Evolutionary conservation across 2,888 invertebrate species (phyloP), one percentile per base, ranked within the genome.

Genomic region (Quadroppia sp.): DNA sequence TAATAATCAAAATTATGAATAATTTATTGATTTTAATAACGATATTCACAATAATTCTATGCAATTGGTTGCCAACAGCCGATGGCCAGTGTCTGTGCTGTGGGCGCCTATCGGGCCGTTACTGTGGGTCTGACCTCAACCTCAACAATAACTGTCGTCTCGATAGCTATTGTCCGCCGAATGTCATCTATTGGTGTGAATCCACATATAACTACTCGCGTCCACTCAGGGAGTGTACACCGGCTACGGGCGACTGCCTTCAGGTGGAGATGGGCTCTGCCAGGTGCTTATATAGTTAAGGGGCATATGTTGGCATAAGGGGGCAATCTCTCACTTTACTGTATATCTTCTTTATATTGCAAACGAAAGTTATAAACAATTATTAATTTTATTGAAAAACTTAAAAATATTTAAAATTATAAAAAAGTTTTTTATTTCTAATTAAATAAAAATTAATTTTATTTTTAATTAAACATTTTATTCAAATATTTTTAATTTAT

Each of bases 101-200:
- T 64, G 2, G 30, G 1, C 64, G 36, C 36, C 4, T 36, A 3
- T 32, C 36, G 9, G 64, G 64, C 64, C 17, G 36, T 36, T 64
- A 64, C n/a, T 64, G 64, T 13, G 64, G 64, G 1, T 17, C 15
- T 15, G 17, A 32, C 20, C 20, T 64, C 4, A 64, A 64, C 40
- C 13, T 11, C 15, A 20, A 32, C 7, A 64, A 64, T 9, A 11
- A n/a, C 20, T 64, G 64, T 20, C 1, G n/a, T 20, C 6, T 2
- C 17, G 1, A 64, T 20, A 64, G 40, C 20, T 20, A 64, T 20
- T 64, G 64, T 40, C 20, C 20, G 25, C 40, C 64, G n/a, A 64
- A 64, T 64, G 40, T 64, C 1, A 64, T 64, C 40, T 64, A 64
- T 64, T 64, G 64, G 64, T 64, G 64, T 64, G 64, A 64, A 64